phyloP scores from a whole-genome alignment of 1,140 invertebrate genomes.

The Papilio polytes region DNA sequence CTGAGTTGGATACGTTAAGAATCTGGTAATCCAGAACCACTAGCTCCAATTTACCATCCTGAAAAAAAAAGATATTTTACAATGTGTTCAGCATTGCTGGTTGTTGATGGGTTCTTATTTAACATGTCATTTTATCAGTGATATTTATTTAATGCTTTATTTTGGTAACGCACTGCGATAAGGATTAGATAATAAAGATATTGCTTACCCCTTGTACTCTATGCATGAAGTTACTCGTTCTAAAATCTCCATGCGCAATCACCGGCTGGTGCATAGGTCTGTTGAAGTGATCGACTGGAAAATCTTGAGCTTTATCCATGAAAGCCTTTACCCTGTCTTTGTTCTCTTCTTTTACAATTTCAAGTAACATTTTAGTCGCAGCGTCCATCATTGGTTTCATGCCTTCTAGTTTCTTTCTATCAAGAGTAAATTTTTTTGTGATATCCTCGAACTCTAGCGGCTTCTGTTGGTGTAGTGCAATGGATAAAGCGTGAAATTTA shows the following conservation, averaged over 20 bases:
- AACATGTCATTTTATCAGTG: too few relatives aligned
- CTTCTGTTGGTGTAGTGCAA: conserved; percentile 42
- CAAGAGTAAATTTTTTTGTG: conserved; percentile 36
- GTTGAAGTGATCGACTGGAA: conserved; percentile 33
- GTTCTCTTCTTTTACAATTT: conserved; percentile 36
- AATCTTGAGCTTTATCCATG: conserved; percentile 29
- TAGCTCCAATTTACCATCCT: conserved; percentile 65
- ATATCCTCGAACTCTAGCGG: conserved; percentile 41
- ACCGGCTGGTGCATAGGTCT: conserved; percentile 43
- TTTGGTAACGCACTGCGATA: too few relatives aligned
- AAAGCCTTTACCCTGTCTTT: conserved; percentile 41
- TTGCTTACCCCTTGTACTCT: conserved; percentile 49
- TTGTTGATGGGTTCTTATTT: too few relatives aligned
- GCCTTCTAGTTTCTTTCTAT: not conserved
- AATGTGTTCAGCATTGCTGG: too few relatives aligned
- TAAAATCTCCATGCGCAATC: conserved; percentile 60
- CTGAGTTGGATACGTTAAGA: conserved; percentile 77
- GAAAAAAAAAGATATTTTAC: conserved; percentile 37
- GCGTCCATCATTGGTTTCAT: conserved; percentile 1
- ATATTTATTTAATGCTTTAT: too few relatives aligned
- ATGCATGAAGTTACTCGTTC: conserved; percentile 60
- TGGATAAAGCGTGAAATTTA: conserved; percentile 52
- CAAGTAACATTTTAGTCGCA: conserved; percentile 30
- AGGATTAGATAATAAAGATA: too few relatives aligned
- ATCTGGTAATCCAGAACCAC: conserved; percentile 84